Percentiles rank a stretch among this genome's conserved stretches.
Evolutionary conservation across 2,888 invertebrate genomes (phyloP).

Genomic region (Tanytarsus gracilentus): DNA sequence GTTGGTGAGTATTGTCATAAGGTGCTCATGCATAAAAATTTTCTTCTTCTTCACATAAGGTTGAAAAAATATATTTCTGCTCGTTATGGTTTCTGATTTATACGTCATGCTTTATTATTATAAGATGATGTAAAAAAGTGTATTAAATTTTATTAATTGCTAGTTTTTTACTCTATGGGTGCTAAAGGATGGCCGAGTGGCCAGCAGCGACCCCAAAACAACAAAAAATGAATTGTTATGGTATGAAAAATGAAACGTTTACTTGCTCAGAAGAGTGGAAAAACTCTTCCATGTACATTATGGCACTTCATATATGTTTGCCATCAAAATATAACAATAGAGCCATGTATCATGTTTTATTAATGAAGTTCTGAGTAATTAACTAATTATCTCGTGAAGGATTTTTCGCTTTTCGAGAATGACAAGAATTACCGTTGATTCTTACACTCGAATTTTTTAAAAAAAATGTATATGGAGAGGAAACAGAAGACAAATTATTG

Average conservation of each 20-base stretch:
- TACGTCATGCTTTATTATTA: conserved; percentile 21
- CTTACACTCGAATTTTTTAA: no score
- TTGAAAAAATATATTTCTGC: conserved; percentile 13
- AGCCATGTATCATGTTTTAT: conserved; percentile 27
- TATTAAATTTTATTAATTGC: conserved; percentile 28
- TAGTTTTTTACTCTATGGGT: conserved; percentile 1
- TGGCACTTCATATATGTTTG: conserved; percentile 15
- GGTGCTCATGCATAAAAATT: conserved; percentile 27
- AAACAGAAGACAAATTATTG: conserved; percentile 15
- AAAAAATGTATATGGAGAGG: conserved; percentile 1
- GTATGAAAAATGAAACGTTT: conserved; percentile 27
- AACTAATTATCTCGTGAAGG: neutral
- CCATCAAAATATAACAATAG: conserved; percentile 13
- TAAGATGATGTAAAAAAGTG: conserved; percentile 6
- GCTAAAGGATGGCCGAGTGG: neutral
- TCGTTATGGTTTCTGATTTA: conserved; percentile 29
- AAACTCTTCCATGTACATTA: conserved; percentile 26
- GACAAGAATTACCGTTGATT: neutral
- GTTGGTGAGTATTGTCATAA: no score
- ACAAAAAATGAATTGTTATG: conserved; percentile 7
- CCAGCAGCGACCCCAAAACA: neutral
- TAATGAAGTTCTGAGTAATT: conserved; percentile 27
- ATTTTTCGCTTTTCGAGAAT: neutral
- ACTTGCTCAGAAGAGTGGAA: conserved; percentile 23
- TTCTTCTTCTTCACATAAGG: no score